Base-by-base conservation (phyloP, 2,888 invertebrate genomes). In the Diadegma fenestrale region DNA sequence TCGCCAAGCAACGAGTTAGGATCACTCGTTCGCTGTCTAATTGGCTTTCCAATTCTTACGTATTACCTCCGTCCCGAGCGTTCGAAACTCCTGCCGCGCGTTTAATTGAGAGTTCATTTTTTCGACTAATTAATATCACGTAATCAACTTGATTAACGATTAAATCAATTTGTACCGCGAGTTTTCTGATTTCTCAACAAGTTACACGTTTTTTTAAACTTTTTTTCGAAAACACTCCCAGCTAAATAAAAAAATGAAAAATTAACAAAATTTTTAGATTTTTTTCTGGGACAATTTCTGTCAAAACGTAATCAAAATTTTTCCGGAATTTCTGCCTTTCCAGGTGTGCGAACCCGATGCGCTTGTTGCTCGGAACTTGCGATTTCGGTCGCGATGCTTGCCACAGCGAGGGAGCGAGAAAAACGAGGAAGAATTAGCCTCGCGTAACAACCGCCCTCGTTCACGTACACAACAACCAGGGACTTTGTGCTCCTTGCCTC, bases 41-140 rank as follows among this genome's bases (percentile, higher is more conserved):
- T 83, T 83, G 78, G 78, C 82, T 83, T 79, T 83, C 78, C 73
- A 79, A 61, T 66, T 78, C 68, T 79, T 79, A 79, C 61, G 73
- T 68, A 48, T 33, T 37, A 7, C n/a, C 2, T 58, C 6, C 26
- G 12, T 22, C 26, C 5, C 58, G 26, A 58, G 26, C 26, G 58
- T 5, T 58, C 14, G 58, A 58, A 26, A 58, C 10, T 37, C 10
- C 37, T 37, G 26, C 26, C 26, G 22, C 12, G 22, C 58, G 5
- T 58, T 58, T 4, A 26, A 58, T 58, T 6, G 14, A 58, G 26
- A 58, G 26, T 26, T 58, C 14, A 26, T 26, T 58, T 58, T 58
- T 58, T 58, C 58, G 14, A 26, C 26, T 58, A 58, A 58, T 58
- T 58, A 58, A 26, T 58, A 14, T 26, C 58, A 26, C 26, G 14